These are phyloP conservation scores for Apostichopus leukothele DNA, from an alignment of 53 echinoderm and acorn worm species.

Conservation along the genomic window DNA sequence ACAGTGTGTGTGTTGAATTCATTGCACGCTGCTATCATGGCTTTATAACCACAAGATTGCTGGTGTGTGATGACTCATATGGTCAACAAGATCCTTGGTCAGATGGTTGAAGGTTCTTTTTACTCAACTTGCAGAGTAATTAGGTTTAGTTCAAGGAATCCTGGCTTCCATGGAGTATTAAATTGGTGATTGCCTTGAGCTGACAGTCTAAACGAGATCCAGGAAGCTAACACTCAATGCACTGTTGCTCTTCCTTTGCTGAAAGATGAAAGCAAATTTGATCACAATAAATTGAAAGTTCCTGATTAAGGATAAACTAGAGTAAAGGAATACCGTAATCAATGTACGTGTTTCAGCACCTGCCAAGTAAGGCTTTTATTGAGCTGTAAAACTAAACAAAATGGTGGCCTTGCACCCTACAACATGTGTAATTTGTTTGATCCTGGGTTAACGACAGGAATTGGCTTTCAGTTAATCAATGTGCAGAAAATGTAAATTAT, in stretches of 20 bases:
- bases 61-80: not conserved
- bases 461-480: no score
- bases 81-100: not conserved
- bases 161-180: not conserved
- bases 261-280: not conserved
- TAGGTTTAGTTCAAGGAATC: not conserved
- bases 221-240: not conserved
- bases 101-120: not conserved
- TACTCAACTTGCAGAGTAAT: not conserved
- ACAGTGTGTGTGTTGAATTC: no score
- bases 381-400: no score
- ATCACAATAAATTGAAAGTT: not conserved
- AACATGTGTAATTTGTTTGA: no score
- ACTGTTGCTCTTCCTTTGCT: not conserved
- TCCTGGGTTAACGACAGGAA: no score
- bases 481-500: no score
- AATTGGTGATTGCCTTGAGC: not conserved
- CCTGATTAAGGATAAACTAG: not conserved
- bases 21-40: no score
- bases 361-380: no score
- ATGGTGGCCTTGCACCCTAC: no score
- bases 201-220: not conserved
- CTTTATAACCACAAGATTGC: no score
- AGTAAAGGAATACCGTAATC: not conserved
- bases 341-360: no score